phyloP scores from a whole-genome alignment of 2,888 invertebrate genomes.

The Drosophila lutescens region DNA sequence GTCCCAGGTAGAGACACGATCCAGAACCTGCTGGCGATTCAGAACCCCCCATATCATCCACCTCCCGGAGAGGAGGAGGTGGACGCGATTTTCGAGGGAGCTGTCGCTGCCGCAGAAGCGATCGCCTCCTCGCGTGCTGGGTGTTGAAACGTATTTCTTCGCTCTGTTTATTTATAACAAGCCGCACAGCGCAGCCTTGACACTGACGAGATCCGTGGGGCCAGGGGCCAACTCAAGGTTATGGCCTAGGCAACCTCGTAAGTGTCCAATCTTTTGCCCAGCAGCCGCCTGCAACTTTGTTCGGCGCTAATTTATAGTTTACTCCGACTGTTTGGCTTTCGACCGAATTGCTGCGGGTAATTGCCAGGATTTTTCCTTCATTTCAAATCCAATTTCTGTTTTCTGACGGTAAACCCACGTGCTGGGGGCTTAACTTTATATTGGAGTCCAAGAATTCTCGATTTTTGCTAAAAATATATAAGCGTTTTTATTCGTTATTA shows the following conservation, averaged over 20 bases:
- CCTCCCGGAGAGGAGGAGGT: constrained; percentile 6
- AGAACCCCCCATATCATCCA: background rate
- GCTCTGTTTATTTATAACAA: constrained; percentile 49
- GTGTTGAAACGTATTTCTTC: constrained; percentile 64
- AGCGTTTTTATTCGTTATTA: no score
- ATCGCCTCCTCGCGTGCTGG: constrained; percentile 56
- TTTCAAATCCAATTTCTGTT: background rate
- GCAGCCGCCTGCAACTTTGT: constrained; percentile 52
- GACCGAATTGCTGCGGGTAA: constrained; percentile 24
- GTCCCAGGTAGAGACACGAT: constrained; percentile 44
- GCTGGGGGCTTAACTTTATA: no score
- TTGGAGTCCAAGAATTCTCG: no score
- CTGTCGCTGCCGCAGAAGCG: background rate
- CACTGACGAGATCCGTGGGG: constrained; percentile 28
- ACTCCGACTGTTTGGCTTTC: constrained; percentile 4
- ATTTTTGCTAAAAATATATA: no score
- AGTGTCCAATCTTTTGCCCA: constrained; percentile 20
- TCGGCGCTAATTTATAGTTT: constrained; percentile 65
- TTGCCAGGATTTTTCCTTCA: background rate
- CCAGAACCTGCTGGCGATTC: constrained; percentile 40
- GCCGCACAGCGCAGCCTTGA: constrained; percentile 36
- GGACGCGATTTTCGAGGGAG: background rate
- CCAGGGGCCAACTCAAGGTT: constrained; percentile 36
- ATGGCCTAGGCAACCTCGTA: constrained; percentile 28
- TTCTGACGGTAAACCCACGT: background rate